These are phyloP conservation scores for Myxocyprinus asiaticus DNA, from an alignment of 2,113 vertebrate species.

Conservation along the genomic window DNA sequence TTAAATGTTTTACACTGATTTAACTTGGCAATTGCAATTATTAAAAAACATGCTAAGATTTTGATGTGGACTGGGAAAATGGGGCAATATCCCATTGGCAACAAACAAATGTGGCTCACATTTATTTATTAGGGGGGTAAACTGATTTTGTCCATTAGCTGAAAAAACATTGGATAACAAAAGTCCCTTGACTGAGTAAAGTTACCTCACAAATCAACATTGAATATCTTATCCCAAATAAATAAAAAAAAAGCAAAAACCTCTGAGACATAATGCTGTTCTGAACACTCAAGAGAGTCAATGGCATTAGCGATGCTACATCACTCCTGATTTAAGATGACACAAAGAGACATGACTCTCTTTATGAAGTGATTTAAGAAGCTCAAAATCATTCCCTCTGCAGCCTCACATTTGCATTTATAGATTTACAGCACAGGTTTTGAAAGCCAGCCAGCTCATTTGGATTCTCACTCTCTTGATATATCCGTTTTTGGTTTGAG, in stretches of 20 bases:
- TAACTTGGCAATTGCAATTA: background rate
- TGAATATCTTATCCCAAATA: conserved; percentile 26
- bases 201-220: no score
- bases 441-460: conserved; percentile 49
- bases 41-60: conserved; percentile 24
- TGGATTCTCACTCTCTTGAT: conserved; percentile 33
- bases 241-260: background rate
- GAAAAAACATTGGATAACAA: no score
- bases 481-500: conserved; percentile 50
- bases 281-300: conserved; percentile 25
- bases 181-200: no score
- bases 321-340: conserved; percentile 37
- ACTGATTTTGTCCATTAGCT: no score
- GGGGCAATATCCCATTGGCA: background rate
- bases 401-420: conserved; percentile 48
- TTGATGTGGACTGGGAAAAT: background rate
- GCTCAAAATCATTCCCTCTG: conserved; percentile 35
- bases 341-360: conserved; percentile 35
- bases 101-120: no score
- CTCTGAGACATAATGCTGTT: conserved; percentile 2
- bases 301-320: conserved; percentile 4
- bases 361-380: conserved; percentile 44
- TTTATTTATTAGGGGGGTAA: no score
- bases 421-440: conserved; percentile 45
- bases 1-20: no score